Evolutionary conservation across 2,113 vertebrate genomes (phyloP).

Genomic region (Pleuronectes platessa): DNA sequence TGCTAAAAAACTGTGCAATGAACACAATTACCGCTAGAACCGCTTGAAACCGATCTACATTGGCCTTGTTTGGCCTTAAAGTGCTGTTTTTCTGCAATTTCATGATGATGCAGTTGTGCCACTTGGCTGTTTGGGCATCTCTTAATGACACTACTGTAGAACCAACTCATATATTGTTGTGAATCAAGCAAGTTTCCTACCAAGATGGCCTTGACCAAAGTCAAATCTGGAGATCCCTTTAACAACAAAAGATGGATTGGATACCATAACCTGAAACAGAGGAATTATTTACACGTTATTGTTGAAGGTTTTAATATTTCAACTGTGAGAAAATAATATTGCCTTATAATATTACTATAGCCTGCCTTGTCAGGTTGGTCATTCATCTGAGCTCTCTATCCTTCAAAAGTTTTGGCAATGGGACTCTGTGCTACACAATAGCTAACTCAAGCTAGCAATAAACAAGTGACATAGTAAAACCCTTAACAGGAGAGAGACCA

Average conservation of each 20-base stretch:
- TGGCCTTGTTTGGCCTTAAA: no score
- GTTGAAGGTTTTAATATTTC: background rate
- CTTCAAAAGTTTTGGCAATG: background rate
- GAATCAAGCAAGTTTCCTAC: conserved; percentile 41
- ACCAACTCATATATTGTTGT: background rate
- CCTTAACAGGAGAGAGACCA: no score
- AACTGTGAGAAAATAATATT: background rate
- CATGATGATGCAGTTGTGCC: background rate
- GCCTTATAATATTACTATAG: background rate
- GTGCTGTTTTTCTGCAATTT: no score
- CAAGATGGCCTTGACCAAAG: conserved; percentile 73
- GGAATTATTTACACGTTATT: background rate
- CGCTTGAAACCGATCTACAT: no score
- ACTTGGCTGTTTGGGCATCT: background rate
- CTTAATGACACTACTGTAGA: background rate
- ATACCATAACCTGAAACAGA: conserved; percentile 62
- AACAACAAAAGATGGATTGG: conserved; percentile 61
- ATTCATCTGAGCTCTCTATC: background rate
- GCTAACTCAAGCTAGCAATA: no score
- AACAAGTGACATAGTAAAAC: no score
- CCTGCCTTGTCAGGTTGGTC: background rate
- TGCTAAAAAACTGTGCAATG: no score
- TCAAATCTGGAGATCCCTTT: conserved; percentile 79
- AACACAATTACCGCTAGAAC: no score
- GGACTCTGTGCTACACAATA: no score